A percentile compares a stretch with the other conserved stretches of the same genome.
Conservation (phyloP, 2,797 vertebrate species). For the Melopsittacus undulatus region DNA sequence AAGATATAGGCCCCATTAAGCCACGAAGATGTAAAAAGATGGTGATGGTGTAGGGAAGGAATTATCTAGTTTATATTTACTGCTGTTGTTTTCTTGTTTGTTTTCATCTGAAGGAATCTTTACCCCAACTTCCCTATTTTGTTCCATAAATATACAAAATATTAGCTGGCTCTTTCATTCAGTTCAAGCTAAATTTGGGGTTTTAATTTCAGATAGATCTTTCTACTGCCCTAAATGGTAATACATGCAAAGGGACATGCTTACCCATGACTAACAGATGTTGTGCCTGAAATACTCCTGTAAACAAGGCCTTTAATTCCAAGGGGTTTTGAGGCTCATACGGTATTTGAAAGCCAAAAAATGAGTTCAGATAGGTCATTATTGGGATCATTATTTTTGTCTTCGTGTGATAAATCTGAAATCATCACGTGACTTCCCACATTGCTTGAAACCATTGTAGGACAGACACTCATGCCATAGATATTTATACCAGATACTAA, state of each 20-base stretch:
- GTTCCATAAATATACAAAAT: slow-evolving; percentile 22
- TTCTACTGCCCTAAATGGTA: slow-evolving; percentile 55
- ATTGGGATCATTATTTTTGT: background rate
- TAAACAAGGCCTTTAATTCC: slow-evolving; percentile 34
- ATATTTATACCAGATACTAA: background rate
- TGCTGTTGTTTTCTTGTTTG: slow-evolving; percentile 28
- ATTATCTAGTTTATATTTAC: too few species aligned
- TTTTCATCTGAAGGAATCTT: slow-evolving; percentile 1
- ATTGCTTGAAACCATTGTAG: background rate
- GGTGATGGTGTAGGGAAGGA: background rate
- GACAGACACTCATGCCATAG: background rate
- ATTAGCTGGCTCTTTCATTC: background rate
- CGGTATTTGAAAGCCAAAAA: background rate
- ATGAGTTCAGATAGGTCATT: background rate
- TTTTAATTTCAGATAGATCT: slow-evolving; percentile 16
- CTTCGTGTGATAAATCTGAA: background rate
- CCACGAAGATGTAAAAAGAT: background rate
- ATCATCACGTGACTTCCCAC: background rate
- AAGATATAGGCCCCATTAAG: background rate
- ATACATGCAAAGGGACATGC: background rate
- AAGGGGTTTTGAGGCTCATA: background rate
- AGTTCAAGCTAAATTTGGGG: slow-evolving; percentile 32
- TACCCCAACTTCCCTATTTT: background rate
- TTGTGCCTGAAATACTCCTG: slow-evolving; percentile 58
- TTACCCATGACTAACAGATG: slow-evolving; percentile 35